Percentiles rank a stretch among this genome's conserved stretches.
These are phyloP conservation scores for Delichon dasypus DNA, from an alignment of 2,797 vertebrate species.

Conservation along the genomic window DNA sequence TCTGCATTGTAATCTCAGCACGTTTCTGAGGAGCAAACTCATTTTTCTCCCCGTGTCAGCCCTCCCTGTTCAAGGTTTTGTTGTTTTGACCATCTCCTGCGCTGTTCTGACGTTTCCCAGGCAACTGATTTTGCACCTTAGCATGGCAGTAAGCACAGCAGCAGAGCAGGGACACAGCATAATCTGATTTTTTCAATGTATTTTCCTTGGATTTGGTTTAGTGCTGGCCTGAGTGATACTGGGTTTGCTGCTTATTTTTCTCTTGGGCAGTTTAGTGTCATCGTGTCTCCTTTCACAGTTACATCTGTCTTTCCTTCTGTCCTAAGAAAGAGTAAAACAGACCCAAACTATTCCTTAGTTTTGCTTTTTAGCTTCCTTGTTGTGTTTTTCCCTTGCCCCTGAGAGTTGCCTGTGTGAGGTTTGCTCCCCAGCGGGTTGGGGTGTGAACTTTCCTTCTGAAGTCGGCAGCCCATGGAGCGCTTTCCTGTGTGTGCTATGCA, in stretches of 20 bases:
- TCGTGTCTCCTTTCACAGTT: neutral
- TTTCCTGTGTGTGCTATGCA: neutral
- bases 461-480: neutral
- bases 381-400: neutral
- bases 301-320: neutral
- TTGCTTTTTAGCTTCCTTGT: neutral
- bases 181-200: neutral
- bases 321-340: neutral
- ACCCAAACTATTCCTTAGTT: neutral
- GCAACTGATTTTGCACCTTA: conserved; percentile 43
- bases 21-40: neutral
- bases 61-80: neutral
- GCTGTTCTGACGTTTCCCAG: conserved; percentile 38
- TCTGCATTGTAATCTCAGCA: neutral
- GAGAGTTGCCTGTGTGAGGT: neutral
- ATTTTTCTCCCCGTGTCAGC: neutral
- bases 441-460: neutral
- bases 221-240: neutral
- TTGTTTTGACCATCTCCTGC: neutral
- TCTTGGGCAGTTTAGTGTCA: neutral
- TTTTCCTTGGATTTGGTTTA: neutral
- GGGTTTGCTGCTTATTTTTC: neutral
- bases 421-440: neutral
- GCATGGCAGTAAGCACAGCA: conserved; percentile 8
- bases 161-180: neutral